Base-by-base conservation (phyloP, 2,113 vertebrate species). In the Fukomys damarensis region DNA sequence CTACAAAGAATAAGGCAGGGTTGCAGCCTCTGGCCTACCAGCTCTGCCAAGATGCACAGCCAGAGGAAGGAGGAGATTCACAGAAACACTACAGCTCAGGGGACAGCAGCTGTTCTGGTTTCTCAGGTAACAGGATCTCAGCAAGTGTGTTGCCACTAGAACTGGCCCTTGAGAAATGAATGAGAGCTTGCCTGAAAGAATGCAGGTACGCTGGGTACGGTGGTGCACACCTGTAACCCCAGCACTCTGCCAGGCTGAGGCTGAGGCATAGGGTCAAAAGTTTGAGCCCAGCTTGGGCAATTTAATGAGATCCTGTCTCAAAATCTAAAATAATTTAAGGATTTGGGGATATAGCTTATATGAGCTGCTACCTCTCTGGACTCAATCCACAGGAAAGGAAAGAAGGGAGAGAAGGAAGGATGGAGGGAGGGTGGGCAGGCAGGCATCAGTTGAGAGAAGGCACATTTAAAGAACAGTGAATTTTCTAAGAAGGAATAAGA, bases 1-100 rank as follows among this genome's bases (percentile, higher is more conserved):
- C 59, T 12, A 0, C 12, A 28, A 10, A 38, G 24, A 43, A 3
- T 17, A 12, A 81, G 54, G 66, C 58, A 59, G 41, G 46, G 17
- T 61, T 28, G 2, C 0, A 5, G 68, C 12, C 76, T n/a, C 95
- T 2, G 59, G 63, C 24, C 28, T 10, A 17, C 41, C 13, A 43
- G 24, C 54, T 92, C 89, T 46, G 13, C 68, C 20, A 17, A 65
- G 61, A 66, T 0, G 0, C 86, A 22, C 32, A 24, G 49, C 28
- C 1, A 5, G 11, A 86, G 32, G 5, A 24, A 19, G 11, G 12
- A 10, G 46, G 20, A 28, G 11, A 35, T 26, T 0, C 3, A 9
- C 0, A 1, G 12, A 70, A 9, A 30, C 54, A 35, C 22, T 1
- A 1, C 7, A n/a, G 76, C 52, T 38, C 32, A 19, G 12, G 43